phyloP scores from a whole-genome alignment of 2,888 invertebrate species.

The Lapara coniferarum region DNA sequence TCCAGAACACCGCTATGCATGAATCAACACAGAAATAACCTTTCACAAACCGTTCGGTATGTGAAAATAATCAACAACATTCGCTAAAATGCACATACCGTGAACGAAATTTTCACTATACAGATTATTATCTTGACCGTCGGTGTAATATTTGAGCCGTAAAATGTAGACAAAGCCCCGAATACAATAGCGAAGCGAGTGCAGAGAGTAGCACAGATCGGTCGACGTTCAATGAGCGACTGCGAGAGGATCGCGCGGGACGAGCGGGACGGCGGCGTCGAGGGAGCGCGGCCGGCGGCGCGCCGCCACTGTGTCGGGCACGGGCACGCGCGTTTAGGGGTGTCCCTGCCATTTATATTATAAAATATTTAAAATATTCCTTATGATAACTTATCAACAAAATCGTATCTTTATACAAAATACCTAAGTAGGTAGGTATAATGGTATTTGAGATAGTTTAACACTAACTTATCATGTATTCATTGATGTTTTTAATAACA shows the following conservation, averaged over 20 bases:
- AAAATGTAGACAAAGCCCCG: slow-evolving; percentile 73
- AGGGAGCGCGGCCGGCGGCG: slow-evolving; percentile 47
- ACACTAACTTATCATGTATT: too few species aligned
- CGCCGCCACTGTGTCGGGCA: slow-evolving; percentile 30
- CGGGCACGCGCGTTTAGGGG: slow-evolving; percentile 8
- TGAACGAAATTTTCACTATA: slow-evolving; percentile 78
- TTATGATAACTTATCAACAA: background rate
- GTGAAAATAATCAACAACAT: slow-evolving; percentile 70
- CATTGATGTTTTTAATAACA: too few species aligned
- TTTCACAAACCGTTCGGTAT: slow-evolving; percentile 77
- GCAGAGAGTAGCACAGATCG: slow-evolving; percentile 65
- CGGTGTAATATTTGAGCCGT: slow-evolving; percentile 63
- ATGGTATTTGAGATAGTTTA: too few species aligned
- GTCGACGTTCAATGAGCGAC: slow-evolving; percentile 75
- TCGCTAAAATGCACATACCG: slow-evolving; percentile 75
- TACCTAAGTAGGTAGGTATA: too few species aligned
- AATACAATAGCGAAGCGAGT: slow-evolving; percentile 61
- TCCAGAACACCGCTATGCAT: slow-evolving; percentile 81
- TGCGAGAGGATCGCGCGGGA: slow-evolving; percentile 53
- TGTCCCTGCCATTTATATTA: background rate
- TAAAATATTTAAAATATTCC: slow-evolving; percentile 1
- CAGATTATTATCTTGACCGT: slow-evolving; percentile 67
- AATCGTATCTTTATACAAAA: background rate
- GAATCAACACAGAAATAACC: slow-evolving; percentile 84
- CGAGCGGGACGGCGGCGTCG: slow-evolving; percentile 48